Percentiles rank a stretch among this genome's conserved stretches.
These are phyloP conservation scores for Chloroceryle amazona DNA, from an alignment of 2,797 vertebrate genomes.

Conservation along the genomic window DNA sequence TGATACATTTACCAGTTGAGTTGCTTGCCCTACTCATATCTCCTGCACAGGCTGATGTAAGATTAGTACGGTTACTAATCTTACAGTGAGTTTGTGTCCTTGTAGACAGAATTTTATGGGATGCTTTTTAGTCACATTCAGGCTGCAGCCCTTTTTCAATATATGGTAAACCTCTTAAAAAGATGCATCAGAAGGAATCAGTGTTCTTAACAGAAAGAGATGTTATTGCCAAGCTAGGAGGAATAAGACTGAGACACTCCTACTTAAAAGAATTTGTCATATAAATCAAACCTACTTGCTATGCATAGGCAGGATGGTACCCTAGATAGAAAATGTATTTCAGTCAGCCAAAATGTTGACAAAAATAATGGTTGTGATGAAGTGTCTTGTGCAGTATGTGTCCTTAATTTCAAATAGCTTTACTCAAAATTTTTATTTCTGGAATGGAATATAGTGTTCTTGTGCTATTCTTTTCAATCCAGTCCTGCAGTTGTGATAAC, in stretches of 20 bases:
- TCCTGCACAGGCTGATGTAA: not conserved
- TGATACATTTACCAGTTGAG: not conserved
- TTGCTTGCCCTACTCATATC: not conserved
- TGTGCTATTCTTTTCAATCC: not conserved
- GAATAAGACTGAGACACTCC: not conserved
- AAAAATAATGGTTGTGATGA: not conserved
- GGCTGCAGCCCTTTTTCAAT: not conserved
- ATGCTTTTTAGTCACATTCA: not conserved
- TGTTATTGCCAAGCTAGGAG: not conserved
- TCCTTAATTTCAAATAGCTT: not conserved
- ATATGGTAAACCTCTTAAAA: not conserved
- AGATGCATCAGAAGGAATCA: not conserved
- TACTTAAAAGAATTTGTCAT: not conserved
- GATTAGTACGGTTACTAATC: not conserved
- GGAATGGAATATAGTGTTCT: not conserved
- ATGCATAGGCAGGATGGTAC: not conserved
- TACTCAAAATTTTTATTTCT: not conserved
- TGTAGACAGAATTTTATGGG: not conserved
- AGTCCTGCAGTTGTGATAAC: not conserved
- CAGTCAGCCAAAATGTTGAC: not conserved
- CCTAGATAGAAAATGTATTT: not conserved
- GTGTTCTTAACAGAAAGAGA: not conserved
- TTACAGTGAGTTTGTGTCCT: not conserved
- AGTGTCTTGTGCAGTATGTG: not conserved
- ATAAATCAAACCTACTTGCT: not conserved